Evolutionary conservation across 2,797 vertebrate species (phyloP).

Genomic region (Arctocebus calabarensis): DNA sequence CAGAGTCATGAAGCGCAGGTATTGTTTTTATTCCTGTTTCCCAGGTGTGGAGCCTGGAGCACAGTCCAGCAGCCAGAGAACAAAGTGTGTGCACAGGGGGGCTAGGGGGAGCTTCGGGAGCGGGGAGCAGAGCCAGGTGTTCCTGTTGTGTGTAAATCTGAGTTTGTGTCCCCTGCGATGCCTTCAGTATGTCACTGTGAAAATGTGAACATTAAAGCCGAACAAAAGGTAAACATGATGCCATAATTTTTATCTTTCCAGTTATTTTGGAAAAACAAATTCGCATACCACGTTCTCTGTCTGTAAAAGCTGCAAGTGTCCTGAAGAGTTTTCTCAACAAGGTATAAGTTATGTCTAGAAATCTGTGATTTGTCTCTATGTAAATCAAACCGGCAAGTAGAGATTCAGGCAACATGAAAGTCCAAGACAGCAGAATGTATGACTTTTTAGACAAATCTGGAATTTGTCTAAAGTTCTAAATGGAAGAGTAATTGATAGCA

Average conservation of each 20-base stretch:
- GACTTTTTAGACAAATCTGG: constrained; percentile 31
- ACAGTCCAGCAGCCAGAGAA: constrained; percentile 37
- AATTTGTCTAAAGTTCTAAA: constrained; percentile 28
- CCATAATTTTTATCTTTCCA: constrained; percentile 83
- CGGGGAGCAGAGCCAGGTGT: background rate
- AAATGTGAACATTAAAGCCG: constrained; percentile 17
- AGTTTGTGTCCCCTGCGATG: background rate
- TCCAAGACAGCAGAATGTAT: background rate
- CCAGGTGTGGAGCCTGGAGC: background rate
- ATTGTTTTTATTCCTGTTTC: constrained; percentile 39
- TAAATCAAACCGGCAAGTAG: background rate
- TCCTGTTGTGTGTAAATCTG: background rate
- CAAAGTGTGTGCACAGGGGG: background rate
- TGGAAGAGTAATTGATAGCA: background rate
- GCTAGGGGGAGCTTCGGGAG: too few relatives aligned
- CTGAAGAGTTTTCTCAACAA: constrained; percentile 99
- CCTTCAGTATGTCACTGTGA: constrained; percentile 4
- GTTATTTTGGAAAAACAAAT: constrained; percentile 99
- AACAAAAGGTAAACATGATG: constrained; percentile 62
- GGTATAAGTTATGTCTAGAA: constrained; percentile 86
- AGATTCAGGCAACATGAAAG: background rate
- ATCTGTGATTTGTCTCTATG: background rate
- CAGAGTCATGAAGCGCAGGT: background rate
- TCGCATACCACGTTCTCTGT: constrained; percentile 97
- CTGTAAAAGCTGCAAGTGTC: constrained; percentile 99